Evolutionary conservation across 2,888 invertebrate genomes (phyloP), one percentile per base, ranked within the genome.

Genomic region (Thera britannica): DNA sequence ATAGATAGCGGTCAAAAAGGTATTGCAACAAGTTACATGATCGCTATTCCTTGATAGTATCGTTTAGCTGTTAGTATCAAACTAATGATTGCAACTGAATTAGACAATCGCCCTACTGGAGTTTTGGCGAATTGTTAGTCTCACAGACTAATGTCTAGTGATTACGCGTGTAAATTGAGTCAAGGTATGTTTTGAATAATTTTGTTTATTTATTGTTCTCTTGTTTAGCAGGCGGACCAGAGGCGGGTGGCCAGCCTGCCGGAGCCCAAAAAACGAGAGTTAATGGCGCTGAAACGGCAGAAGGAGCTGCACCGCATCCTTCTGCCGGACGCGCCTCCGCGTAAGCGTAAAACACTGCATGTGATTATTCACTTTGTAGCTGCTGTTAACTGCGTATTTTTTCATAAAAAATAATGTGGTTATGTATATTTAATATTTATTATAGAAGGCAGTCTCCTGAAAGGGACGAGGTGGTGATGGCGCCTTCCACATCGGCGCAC

Each of bases 321-420:
- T 52, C 52, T 52, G 52, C 52, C 52, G 35, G 52, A 52, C 34
- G 52, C 56, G 56, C 38, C 38, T n/a, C 56, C 36, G 38, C 35
- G 23, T 52, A 48, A 8, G 34, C 52, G 52, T 34, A 52, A 12
- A 52, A 52, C 9, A 34, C 52, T 34, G 52, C 34, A 52, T 52
- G 52, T 52, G 34, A 52, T 52, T 12, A 49, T 49, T 49, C 23
- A 23, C 23, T 23, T 23, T 23, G 23, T 23, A 49, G 49, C 49
- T 49, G 49, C 49, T 49, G 49, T 49, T 49, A 49, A 49, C 49
- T 49, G 49, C 49, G 49, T 49, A 3, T 12, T 12, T 12, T 49
- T 49, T 49, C n/a, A 49, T 49, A 49, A 49, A 49, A 49, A 49
- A 1, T 46, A 3, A 49, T 49, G 49, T 49, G 12, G 12, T 49